Evolutionary conservation across 2,797 vertebrate genomes (phyloP).

Genomic region (Thripadectes ignobilis): DNA sequence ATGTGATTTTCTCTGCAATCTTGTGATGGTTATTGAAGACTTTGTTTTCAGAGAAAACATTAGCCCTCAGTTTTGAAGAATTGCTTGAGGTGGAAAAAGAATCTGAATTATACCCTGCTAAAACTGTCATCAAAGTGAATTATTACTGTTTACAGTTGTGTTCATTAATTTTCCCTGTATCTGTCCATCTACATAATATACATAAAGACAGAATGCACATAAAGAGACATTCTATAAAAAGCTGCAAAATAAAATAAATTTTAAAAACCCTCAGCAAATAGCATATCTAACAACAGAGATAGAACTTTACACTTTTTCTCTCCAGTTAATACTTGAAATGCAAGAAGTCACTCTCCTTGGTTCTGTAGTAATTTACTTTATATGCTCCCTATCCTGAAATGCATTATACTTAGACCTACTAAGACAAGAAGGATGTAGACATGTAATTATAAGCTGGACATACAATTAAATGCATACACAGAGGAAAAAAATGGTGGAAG

Average conservation of each 20-base stretch:
- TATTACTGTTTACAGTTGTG: constrained; percentile 49
- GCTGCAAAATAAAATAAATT: not conserved
- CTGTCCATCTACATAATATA: not conserved
- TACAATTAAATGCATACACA: not conserved
- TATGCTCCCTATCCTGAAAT: not conserved
- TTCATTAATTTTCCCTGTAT: constrained; percentile 44
- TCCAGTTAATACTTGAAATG: not conserved
- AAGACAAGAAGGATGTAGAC: not conserved
- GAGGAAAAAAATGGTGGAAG: not conserved
- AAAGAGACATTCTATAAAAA: not conserved
- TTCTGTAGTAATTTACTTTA: not conserved
- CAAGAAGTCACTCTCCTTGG: not conserved
- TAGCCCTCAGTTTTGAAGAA: constrained; percentile 41
- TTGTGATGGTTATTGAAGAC: constrained; percentile 56
- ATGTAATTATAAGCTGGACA: not conserved
- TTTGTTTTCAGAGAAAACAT: constrained; percentile 60
- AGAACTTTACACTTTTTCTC: not conserved
- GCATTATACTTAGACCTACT: not conserved
- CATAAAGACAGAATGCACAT: not conserved
- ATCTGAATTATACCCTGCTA: constrained; percentile 49
- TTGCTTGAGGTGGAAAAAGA: constrained; percentile 35
- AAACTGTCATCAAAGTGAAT: constrained; percentile 51
- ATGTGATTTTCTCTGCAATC: constrained; percentile 43
- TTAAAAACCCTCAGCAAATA: not conserved
- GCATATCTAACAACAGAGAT: not conserved